Evolutionary conservation across 2,113 vertebrate species (phyloP).

Genomic region (Saguinus midas): DNA sequence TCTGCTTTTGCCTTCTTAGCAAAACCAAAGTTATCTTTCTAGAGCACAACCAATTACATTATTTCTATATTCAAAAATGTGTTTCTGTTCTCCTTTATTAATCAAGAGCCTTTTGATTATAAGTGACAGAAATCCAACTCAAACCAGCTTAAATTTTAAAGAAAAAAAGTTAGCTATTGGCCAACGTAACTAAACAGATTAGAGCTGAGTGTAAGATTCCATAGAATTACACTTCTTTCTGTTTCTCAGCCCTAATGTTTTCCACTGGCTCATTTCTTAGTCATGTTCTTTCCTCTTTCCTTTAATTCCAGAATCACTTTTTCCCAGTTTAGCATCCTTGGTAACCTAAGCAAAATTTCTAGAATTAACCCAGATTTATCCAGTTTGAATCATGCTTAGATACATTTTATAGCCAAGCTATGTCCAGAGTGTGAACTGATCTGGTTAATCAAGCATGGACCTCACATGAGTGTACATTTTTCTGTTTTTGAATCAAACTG

Average conservation of each 20-base stretch:
- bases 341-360: background rate
- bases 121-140: background rate
- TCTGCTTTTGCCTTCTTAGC: background rate
- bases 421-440: too few relatives aligned
- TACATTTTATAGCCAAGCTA: background rate
- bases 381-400: too few relatives aligned
- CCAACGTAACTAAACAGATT: background rate
- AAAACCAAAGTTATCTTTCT: background rate
- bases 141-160: background rate
- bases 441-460: background rate
- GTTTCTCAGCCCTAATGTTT: background rate
- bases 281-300: background rate
- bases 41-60: background rate
- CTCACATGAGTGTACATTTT: background rate
- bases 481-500: background rate
- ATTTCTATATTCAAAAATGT: background rate
- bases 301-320: background rate
- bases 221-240: background rate
- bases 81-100: background rate
- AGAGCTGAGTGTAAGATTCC: background rate
- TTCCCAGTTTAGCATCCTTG: background rate
- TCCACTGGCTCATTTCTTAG: background rate
- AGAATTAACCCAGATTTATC: background rate
- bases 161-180: background rate
- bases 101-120: background rate